phyloP scores from a whole-genome alignment of 2,797 vertebrate species.

The Pseudochromis fuscus region DNA sequence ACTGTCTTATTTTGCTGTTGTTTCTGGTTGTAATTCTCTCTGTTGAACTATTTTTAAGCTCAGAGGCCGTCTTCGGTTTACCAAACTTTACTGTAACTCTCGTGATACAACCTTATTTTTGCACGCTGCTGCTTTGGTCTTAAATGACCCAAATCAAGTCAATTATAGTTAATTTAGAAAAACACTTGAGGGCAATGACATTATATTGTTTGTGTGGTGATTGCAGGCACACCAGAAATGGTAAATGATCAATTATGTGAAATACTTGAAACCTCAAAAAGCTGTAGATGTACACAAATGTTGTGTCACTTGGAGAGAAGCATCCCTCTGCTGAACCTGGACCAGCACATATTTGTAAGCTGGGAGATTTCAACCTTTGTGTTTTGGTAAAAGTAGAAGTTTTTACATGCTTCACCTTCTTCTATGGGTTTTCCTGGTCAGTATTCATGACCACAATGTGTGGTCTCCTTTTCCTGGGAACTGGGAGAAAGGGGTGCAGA shows the following conservation, averaged over 20 bases:
- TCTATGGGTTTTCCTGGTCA: not conserved
- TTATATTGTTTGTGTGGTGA: slow-evolving; percentile 7
- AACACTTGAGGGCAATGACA: slow-evolving; percentile 3
- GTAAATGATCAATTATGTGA: slow-evolving; percentile 14
- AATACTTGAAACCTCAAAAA: not conserved
- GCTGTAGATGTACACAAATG: not conserved
- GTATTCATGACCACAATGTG: slow-evolving; percentile 11
- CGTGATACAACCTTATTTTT: slow-evolving; percentile 7
- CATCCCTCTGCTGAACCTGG: not conserved
- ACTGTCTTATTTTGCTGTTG: not conserved
- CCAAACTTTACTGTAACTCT: slow-evolving; percentile 3
- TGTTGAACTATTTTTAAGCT: slow-evolving; percentile 21
- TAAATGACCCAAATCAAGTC: slow-evolving; percentile 36
- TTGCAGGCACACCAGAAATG: not conserved
- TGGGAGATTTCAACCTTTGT: not conserved
- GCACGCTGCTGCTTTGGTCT: not conserved
- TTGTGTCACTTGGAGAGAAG: not conserved
- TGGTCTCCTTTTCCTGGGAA: slow-evolving; percentile 33
- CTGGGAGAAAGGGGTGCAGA: slow-evolving; percentile 8
- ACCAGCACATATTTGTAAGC: not conserved
- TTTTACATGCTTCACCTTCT: not conserved
- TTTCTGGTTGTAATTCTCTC: not conserved
- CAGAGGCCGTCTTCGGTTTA: not conserved
- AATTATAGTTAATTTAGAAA: slow-evolving; percentile 41
- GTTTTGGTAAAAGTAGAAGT: not conserved